Conservation (phyloP, 1,140 invertebrate species). For the Papilio polytes region DNA sequence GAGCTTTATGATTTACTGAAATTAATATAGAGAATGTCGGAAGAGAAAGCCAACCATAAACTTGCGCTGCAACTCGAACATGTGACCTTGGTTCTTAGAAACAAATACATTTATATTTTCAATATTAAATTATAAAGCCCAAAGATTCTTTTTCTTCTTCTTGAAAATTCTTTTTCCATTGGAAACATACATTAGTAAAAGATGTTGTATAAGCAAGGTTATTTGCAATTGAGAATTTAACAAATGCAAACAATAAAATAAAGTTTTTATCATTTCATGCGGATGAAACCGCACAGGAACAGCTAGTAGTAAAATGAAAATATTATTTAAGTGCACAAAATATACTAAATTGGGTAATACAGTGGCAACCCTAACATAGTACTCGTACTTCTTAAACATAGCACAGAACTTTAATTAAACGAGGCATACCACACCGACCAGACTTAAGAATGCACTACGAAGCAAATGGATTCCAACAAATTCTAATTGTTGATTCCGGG, state of each 20-base stretch:
- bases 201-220: no score
- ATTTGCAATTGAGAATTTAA: no score
- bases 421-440: background rate
- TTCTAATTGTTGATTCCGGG: background rate
- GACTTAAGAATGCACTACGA: constrained; percentile 9
- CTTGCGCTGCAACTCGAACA: background rate
- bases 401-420: constrained; percentile 31
- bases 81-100: background rate
- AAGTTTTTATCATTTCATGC: no score
- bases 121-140: no score
- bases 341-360: background rate
- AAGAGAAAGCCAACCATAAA: background rate
- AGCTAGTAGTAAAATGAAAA: no score
- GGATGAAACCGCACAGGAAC: no score
- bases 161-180: no score
- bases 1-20: background rate
- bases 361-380: background rate
- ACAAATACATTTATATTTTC: background rate
- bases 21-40: constrained; percentile 3
- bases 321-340: no score
- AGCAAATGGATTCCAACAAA: background rate
- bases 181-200: no score
- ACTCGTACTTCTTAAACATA: background rate
- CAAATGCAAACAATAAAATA: no score
- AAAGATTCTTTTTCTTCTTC: no score